Evolutionary conservation across 2,888 invertebrate species (phyloP).

Genomic region (Formica aserva): DNA sequence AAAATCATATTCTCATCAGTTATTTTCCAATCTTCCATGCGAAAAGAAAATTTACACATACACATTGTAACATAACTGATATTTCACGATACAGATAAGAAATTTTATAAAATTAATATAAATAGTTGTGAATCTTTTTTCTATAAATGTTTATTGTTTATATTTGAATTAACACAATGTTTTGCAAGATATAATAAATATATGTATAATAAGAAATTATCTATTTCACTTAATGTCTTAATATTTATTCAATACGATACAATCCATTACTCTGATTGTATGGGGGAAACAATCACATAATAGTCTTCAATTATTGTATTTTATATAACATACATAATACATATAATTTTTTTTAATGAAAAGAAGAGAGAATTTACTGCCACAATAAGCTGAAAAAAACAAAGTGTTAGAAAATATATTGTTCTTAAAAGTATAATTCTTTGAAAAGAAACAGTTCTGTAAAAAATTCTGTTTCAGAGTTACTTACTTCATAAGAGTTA

Average conservation of each 20-base stretch:
- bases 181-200: no score
- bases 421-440: conserved; percentile 19
- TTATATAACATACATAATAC: neutral
- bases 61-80: no score
- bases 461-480: neutral
- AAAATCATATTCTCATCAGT: no score
- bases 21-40: no score
- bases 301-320: neutral
- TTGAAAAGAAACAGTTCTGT: neutral
- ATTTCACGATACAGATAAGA: no score
- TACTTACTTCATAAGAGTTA: conserved; percentile 87
- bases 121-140: no score
- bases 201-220: no score
- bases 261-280: neutral
- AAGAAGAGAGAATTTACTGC: conserved; percentile 75
- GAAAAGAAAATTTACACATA: no score
- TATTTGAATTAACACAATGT: no score
- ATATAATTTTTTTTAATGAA: neutral
- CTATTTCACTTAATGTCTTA: neutral
- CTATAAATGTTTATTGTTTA: no score
- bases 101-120: no score
- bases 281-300: neutral
- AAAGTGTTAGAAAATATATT: conserved; percentile 17
- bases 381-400: conserved; percentile 85
- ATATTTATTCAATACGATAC: conserved; percentile 13